Percentiles rank a stretch among this genome's conserved stretches.
Evolutionary conservation across 2,888 invertebrate species (phyloP).

Genomic region (Drosophila austrosaltans): DNA sequence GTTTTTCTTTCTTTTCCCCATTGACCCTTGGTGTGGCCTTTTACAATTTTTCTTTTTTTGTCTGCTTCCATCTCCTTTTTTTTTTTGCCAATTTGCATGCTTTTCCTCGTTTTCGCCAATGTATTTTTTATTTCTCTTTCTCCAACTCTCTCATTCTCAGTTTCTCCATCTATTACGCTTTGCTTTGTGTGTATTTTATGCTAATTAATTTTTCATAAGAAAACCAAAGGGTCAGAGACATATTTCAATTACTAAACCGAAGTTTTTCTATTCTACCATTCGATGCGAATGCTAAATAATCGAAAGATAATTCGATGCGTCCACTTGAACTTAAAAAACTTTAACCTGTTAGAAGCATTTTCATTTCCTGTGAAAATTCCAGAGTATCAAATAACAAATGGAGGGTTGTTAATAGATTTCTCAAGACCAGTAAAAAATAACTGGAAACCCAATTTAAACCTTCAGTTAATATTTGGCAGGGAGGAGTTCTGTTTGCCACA

Average conservation of each 20-base stretch:
- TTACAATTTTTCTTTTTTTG: slow-evolving; percentile 35
- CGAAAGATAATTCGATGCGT: neutral
- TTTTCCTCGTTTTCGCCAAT: slow-evolving; percentile 7
- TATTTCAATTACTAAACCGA: neutral
- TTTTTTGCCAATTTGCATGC: slow-evolving; percentile 32
- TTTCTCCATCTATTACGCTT: slow-evolving; percentile 29
- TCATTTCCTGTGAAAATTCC: too few species aligned
- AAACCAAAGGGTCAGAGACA: slow-evolving; percentile 9
- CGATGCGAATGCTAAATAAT: neutral
- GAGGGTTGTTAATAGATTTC: too few species aligned
- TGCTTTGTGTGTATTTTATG: slow-evolving; percentile 59
- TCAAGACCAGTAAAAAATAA: neutral
- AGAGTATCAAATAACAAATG: too few species aligned
- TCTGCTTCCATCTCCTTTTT: slow-evolving; percentile 5
- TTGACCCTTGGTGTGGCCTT: slow-evolving; percentile 30
- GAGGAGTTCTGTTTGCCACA: too few species aligned
- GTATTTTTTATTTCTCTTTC: slow-evolving; percentile 28
- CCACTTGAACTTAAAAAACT: neutral
- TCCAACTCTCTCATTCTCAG: slow-evolving; percentile 34
- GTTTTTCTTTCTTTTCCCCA: slow-evolving; percentile 38
- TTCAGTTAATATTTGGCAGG: neutral
- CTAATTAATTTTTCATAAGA: slow-evolving; percentile 67
- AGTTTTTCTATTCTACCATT: neutral
- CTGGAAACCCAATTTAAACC: neutral
- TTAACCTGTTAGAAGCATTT: too few species aligned